Conservation (phyloP, 2,888 invertebrate species). For the Cordilura impudica region DNA sequence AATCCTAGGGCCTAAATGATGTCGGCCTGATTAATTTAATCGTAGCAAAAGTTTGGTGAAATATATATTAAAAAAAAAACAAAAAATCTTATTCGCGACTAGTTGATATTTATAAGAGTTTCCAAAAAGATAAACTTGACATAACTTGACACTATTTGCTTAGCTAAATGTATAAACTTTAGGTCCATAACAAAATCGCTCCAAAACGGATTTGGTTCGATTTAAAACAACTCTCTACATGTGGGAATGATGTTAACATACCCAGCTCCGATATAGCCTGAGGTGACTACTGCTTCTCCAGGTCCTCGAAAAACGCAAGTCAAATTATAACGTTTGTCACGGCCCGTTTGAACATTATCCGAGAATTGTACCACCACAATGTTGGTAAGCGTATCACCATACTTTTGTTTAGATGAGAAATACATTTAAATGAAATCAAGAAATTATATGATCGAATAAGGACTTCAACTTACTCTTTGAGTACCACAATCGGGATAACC, state of each 20-base stretch:
- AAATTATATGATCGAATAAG: not conserved
- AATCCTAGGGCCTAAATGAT: too few species aligned
- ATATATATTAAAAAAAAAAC: too few species aligned
- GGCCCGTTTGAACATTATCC: conserved; percentile 93
- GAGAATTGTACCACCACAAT: conserved; percentile 96
- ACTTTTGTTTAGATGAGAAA: conserved; percentile 79
- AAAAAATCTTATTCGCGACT: too few species aligned
- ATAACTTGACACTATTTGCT: too few species aligned
- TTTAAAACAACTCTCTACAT: conserved; percentile 7
- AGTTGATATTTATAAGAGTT: too few species aligned
- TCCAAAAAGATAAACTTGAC: too few species aligned
- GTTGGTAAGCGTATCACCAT: conserved; percentile 95
- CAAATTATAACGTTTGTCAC: conserved; percentile 93
- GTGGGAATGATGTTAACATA: conserved; percentile 77
- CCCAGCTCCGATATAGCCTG: conserved; percentile 95
- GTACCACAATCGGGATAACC: conserved; percentile 97
- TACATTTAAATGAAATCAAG: not conserved
- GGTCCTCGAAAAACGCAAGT: conserved; percentile 95
- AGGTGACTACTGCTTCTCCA: conserved; percentile 94
- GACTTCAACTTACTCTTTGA: conserved; percentile 82
- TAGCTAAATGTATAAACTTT: too few species aligned
- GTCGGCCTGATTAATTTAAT: too few species aligned
- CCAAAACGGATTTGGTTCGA: conserved; percentile 1
- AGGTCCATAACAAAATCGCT: conserved; percentile 21
- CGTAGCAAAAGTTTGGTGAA: too few species aligned